A percentile compares a stretch with the other conserved stretches of the same genome.
phyloP scores from a whole-genome alignment of 1,140 invertebrate genomes.

The Brachionus koreanus region DNA sequence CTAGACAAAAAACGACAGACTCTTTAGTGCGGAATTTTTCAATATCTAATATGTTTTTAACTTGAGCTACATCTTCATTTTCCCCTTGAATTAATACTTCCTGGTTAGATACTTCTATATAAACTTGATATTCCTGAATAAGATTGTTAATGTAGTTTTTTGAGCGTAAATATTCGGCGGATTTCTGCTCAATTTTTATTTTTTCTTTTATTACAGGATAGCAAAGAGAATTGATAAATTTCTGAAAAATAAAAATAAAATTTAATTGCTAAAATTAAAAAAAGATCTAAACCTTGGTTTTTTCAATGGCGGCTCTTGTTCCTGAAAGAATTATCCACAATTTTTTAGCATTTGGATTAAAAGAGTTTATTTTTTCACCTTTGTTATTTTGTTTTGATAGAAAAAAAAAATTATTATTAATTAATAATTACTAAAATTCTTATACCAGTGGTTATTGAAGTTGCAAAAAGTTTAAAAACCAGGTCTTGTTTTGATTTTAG shows the following conservation, averaged over 20 bases:
- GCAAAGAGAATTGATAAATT: slow-evolving; percentile 25
- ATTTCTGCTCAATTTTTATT: neutral
- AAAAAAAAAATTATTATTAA: neutral
- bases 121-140: neutral
- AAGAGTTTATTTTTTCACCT: neutral
- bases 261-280: neutral
- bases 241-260: neutral
- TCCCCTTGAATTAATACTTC: slow-evolving; percentile 24
- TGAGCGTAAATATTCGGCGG: neutral
- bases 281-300: neutral
- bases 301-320: neutral
- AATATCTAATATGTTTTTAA: neutral
- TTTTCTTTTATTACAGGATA: neutral
- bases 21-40: neutral
- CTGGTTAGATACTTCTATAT: neutral
- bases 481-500: neutral
- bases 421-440: neutral
- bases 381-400: neutral
- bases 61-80: neutral
- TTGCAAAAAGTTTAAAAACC: neutral
- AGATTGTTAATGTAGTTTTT: neutral
- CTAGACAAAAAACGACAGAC: neutral
- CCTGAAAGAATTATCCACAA: neutral
- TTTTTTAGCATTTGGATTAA: neutral
- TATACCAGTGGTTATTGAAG: neutral